These are phyloP conservation scores for Catostylus mosaicus DNA, from an alignment of 30 jellyfish, hydroid and myxozoan species.

Conservation along the genomic window DNA sequence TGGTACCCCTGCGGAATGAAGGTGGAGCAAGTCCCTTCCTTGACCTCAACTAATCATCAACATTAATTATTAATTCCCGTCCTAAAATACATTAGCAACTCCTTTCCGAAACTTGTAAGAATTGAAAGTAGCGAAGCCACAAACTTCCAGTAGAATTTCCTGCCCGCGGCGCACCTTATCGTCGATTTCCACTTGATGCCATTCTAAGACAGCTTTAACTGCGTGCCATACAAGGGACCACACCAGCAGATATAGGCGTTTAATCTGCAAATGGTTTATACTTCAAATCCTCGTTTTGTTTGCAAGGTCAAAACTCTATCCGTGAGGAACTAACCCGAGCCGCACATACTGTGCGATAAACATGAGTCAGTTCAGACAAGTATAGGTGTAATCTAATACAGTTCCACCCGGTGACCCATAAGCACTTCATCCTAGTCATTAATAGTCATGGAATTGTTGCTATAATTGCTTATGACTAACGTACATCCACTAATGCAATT, in stretches of 20 bases:
- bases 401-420: slow-evolving; percentile 4
- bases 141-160: slow-evolving; percentile 35
- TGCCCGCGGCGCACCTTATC: slow-evolving; percentile 18
- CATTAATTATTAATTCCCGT: too few species aligned
- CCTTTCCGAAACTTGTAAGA: not conserved
- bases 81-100: too few species aligned
- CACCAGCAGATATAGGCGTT: slow-evolving; percentile 11
- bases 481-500: slow-evolving; percentile 1
- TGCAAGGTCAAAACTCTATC: not conserved
- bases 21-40: too few species aligned
- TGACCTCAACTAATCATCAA: too few species aligned
- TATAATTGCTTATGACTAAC: not conserved
- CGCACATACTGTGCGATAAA: slow-evolving; percentile 6
- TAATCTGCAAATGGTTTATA: slow-evolving; percentile 23
- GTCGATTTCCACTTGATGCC: not conserved
- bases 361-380: not conserved
- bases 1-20: too few species aligned
- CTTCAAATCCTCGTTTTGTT: slow-evolving; percentile 10
- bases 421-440: not conserved
- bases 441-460: not conserved
- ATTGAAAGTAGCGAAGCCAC: slow-evolving; percentile 1
- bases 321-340: slow-evolving; percentile 1
- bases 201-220: not conserved
- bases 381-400: not conserved
- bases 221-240: slow-evolving; percentile 14